These are phyloP conservation scores for Rugalucina vietnamica DNA, from an alignment of 2,888 invertebrate genomes.

Conservation along the genomic window DNA sequence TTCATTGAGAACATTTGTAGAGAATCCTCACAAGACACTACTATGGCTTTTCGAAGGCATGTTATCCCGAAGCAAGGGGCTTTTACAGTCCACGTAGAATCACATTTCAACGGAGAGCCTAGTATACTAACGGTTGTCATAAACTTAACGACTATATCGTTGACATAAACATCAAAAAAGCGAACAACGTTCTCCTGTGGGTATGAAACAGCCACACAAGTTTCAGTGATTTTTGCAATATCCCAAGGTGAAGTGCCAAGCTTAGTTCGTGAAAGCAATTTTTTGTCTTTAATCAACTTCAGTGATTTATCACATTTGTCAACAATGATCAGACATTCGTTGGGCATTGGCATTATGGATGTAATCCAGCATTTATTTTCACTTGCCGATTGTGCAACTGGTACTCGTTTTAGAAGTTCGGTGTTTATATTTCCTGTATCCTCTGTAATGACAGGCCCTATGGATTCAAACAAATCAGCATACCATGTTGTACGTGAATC, in stretches of 20 bases:
- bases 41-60: constrained; percentile 6
- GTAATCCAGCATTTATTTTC: constrained; percentile 33
- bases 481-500: background rate
- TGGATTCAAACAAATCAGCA: background rate
- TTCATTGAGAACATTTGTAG: constrained; percentile 38
- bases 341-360: background rate
- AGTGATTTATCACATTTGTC: constrained; percentile 33
- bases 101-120: constrained; percentile 28
- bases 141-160: constrained; percentile 35
- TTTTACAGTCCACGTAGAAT: constrained; percentile 6
- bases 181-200: constrained; percentile 48
- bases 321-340: constrained; percentile 21
- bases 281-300: constrained; percentile 32
- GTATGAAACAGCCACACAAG: constrained; percentile 42
- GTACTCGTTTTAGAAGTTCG: background rate
- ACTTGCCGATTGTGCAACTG: background rate
- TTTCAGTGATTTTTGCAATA: constrained; percentile 25
- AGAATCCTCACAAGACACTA: constrained; percentile 51
- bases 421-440: background rate
- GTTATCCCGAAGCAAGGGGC: constrained; percentile 49
- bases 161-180: constrained; percentile 36
- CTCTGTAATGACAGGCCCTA: background rate
- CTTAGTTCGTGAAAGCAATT: constrained; percentile 18
- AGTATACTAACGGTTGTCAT: constrained; percentile 41
- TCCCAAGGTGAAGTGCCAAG: constrained; percentile 42